Percentiles rank a stretch among this genome's conserved stretches.
Conservation (phyloP, 2,797 vertebrate species). For the Craterocephalus amniculus region DNA sequence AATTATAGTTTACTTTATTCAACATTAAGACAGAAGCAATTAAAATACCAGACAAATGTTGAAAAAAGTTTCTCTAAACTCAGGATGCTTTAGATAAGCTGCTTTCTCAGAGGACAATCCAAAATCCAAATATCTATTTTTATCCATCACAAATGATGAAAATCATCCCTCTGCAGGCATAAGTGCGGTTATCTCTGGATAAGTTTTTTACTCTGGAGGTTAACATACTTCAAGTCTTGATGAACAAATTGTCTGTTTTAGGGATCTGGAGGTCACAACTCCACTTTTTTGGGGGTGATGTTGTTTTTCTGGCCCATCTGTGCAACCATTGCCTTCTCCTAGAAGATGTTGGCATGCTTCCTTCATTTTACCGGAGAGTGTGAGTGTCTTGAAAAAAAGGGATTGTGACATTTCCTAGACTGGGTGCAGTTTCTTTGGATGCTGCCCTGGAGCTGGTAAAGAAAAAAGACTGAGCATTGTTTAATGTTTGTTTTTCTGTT, state of each 20-base stretch:
- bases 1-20: not conserved
- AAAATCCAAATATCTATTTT: not conserved
- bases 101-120: not conserved
- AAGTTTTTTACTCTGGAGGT: not conserved
- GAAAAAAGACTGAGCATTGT: not conserved
- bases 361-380: not conserved
- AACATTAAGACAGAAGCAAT: not conserved
- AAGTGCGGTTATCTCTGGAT: not conserved
- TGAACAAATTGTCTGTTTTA: not conserved
- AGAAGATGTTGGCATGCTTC: too few species aligned
- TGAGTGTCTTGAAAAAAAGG: not conserved
- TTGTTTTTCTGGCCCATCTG: not conserved
- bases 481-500: not conserved
- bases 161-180: not conserved
- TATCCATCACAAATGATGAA: not conserved
- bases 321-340: not conserved
- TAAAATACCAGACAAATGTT: not conserved
- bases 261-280: not conserved
- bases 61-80: not conserved
- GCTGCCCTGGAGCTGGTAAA: not conserved
- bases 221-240: not conserved
- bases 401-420: not conserved
- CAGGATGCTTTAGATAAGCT: too few species aligned
- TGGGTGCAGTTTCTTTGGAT: not conserved
- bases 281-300: not conserved